Conservation (phyloP, 2,888 invertebrate species). For the Leucoma salicis region DNA sequence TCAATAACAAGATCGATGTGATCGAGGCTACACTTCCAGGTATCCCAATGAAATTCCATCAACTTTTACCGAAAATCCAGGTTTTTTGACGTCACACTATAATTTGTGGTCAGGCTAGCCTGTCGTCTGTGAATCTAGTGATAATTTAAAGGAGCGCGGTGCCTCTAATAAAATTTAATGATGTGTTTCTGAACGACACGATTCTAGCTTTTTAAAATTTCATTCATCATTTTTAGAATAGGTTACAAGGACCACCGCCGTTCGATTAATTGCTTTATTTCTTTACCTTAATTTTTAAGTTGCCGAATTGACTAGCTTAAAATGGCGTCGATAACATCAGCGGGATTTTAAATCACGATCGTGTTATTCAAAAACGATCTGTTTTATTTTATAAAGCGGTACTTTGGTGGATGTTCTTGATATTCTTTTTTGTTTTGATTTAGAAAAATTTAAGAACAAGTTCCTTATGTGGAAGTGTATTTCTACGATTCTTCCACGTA, state of each 20-base stretch:
- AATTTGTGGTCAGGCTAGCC: conserved; percentile 35
- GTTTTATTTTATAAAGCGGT: too few relatives aligned
- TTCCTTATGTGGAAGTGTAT: too few relatives aligned
- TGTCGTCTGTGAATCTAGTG: conserved; percentile 60
- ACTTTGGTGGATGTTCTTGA: too few relatives aligned
- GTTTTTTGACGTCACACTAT: conserved; percentile 20
- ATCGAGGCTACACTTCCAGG: conserved; percentile 43
- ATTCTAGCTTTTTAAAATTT: conserved; percentile 28
- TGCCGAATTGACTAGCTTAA: conserved; percentile 17
- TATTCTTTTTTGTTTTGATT: too few relatives aligned
- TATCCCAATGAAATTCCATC: conserved; percentile 53
- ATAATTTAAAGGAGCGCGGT: conserved; percentile 52
- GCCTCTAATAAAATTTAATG: conserved; percentile 43
- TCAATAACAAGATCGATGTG: conserved; percentile 33
- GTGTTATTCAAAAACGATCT: neutral
- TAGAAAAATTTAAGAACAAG: too few relatives aligned
- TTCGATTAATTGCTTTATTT: conserved; percentile 29
- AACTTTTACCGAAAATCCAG: conserved; percentile 29
- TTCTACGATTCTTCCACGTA: too few relatives aligned
- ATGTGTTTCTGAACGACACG: conserved; percentile 34
- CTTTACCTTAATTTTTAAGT: conserved; percentile 19
- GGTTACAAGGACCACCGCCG: conserved; percentile 19
- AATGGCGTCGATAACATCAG: conserved; percentile 16
- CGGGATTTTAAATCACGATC: conserved; percentile 1
- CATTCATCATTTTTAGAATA: conserved; percentile 30